phyloP scores from a whole-genome alignment of 1,140 invertebrate genomes.

The Leptinotarsa undecemlineata region DNA sequence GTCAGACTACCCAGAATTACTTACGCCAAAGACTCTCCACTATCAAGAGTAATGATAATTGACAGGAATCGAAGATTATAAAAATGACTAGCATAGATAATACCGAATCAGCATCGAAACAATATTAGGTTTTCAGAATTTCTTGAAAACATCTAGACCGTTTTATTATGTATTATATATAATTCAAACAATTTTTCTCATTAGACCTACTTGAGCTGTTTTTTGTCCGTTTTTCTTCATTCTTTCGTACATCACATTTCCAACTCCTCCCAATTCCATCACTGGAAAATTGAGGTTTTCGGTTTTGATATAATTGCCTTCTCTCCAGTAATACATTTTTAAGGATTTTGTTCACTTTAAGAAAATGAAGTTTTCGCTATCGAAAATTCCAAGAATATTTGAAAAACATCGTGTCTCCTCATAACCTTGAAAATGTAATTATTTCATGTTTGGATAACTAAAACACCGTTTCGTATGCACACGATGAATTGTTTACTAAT shows the following conservation, averaged over 20 bases:
- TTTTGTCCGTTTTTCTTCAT: slow-evolving; percentile 34
- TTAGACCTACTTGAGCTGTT: slow-evolving; percentile 33
- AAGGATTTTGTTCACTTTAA: too few species aligned
- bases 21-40: too few species aligned
- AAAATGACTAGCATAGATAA: too few species aligned
- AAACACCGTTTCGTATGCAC: not conserved
- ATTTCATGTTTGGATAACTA: not conserved
- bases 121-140: too few species aligned
- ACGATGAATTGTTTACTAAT: not conserved
- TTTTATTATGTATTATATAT: too few species aligned
- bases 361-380: too few species aligned
- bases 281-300: slow-evolving; percentile 7
- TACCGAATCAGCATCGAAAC: too few species aligned
- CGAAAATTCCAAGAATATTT: too few species aligned
- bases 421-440: slow-evolving; percentile 18
- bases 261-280: slow-evolving; percentile 27
- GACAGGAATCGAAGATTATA: too few species aligned
- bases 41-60: too few species aligned
- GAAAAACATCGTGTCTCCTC: not conserved
- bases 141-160: too few species aligned
- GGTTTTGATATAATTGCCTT: slow-evolving; percentile 29
- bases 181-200: not conserved
- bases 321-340: slow-evolving; percentile 13
- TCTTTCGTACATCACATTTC: slow-evolving; percentile 29
- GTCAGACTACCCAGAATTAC: too few species aligned